Conservation (phyloP, 2,797 vertebrate genomes). For the Epinephelus malabaricus region DNA sequence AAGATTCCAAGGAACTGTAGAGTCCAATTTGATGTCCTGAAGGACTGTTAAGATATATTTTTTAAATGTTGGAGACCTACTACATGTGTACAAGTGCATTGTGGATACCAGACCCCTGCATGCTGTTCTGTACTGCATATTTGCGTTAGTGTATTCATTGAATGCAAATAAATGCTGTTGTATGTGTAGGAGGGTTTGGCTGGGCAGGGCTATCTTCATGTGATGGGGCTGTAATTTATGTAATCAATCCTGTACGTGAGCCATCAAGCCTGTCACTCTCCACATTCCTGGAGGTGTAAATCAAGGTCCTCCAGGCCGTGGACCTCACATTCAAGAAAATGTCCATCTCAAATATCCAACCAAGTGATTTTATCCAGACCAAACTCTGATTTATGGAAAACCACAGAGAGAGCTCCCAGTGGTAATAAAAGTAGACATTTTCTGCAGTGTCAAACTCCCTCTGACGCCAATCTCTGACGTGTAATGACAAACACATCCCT, state of each 20-base stretch:
- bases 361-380: neutral
- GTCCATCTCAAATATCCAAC: constrained; percentile 13
- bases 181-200: neutral
- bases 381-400: constrained; percentile 21
- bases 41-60: neutral
- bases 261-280: constrained; percentile 8
- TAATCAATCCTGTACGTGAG: neutral
- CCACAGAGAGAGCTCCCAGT: neutral
- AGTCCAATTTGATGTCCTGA: too few species aligned
- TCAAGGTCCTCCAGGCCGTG: constrained; percentile 14
- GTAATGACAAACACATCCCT: constrained; percentile 55
- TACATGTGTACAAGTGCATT: too few species aligned
- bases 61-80: neutral
- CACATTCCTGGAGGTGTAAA: constrained; percentile 11
- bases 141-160: neutral
- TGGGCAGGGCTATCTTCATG: neutral
- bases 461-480: constrained; percentile 15
- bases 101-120: neutral
- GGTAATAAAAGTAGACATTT: constrained; percentile 14
- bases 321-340: constrained; percentile 7
- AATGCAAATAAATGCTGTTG: neutral
- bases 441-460: constrained; percentile 14
- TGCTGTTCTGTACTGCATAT: neutral
- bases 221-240: constrained; percentile 6
- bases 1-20: too few species aligned